phyloP scores from a whole-genome alignment of 2,888 invertebrate species.

The Helobdella robusta region DNA sequence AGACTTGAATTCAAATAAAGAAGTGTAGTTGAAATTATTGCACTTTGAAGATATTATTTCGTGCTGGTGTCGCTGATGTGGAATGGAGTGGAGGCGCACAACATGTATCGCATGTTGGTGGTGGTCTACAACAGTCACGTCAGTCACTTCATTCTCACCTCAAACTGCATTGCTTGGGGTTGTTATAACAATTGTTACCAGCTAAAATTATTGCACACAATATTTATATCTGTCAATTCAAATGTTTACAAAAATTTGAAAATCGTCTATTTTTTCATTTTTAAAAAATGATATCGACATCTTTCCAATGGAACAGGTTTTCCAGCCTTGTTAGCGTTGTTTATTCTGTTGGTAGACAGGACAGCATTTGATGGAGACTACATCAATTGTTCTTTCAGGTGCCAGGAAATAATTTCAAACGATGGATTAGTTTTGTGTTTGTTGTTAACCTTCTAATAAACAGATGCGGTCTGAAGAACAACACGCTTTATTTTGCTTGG shows the following conservation, averaged over 20 bases:
- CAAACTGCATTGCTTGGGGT: conserved; percentile 31
- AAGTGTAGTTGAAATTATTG: too few relatives aligned
- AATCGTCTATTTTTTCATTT: too few relatives aligned
- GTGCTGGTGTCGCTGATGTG: conserved; percentile 31
- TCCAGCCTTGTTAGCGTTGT: conserved; percentile 9
- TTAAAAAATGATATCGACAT: too few relatives aligned
- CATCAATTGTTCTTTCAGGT: conserved; percentile 22
- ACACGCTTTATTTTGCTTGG: conserved; percentile 14
- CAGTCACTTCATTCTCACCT: conserved; percentile 26
- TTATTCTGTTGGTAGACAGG: conserved; percentile 11
- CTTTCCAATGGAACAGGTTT: conserved; percentile 18
- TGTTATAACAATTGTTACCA: too few relatives aligned
- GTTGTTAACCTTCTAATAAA: too few relatives aligned
- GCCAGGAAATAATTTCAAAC: neutral
- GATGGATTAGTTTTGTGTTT: too few relatives aligned
- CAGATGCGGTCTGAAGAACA: conserved; percentile 22
- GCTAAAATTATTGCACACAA: too few relatives aligned
- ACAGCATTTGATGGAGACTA: conserved; percentile 26
- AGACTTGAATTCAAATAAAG: too few relatives aligned
- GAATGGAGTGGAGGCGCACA: conserved; percentile 31
- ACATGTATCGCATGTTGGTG: conserved; percentile 31
- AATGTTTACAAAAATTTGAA: too few relatives aligned
- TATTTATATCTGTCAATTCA: too few relatives aligned
- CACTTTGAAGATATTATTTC: conserved; percentile 30
- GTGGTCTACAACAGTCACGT: conserved; percentile 28